Evolutionary conservation across 2,113 vertebrate genomes (phyloP).

Genomic region (Notarius quadriscutis): DNA sequence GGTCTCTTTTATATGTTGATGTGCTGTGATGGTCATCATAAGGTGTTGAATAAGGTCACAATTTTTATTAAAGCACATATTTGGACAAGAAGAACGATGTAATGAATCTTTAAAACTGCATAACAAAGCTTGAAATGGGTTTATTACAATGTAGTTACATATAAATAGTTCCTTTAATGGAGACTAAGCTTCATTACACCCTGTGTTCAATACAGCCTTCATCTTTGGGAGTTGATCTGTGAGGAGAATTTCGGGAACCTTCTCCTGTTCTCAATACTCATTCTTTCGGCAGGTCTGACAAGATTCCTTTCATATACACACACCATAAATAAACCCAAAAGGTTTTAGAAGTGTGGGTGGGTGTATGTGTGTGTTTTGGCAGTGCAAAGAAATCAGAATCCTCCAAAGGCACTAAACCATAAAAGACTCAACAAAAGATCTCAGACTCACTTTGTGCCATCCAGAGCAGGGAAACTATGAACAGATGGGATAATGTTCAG

Average conservation of each 20-base stretch:
- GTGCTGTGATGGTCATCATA: neutral
- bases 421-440: constrained; percentile 8
- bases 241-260: constrained; percentile 42
- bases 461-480: constrained; percentile 10
- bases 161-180: neutral
- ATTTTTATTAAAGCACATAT: neutral
- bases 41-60: neutral
- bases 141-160: constrained; percentile 5
- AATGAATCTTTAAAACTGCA: constrained; percentile 8
- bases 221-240: constrained; percentile 2
- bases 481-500: constrained; percentile 26
- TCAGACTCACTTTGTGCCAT: constrained; percentile 4
- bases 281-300: constrained; percentile 21
- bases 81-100: neutral
- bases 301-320: constrained; percentile 32
- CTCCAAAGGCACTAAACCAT: constrained; percentile 14
- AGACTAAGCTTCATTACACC: neutral
- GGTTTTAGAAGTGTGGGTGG: constrained; percentile 6
- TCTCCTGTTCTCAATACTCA: constrained; percentile 24
- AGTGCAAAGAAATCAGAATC: constrained; percentile 13
- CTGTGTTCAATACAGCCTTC: neutral
- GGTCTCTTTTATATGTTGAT: neutral
- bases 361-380: neutral
- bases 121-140: neutral
- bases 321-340: constrained; percentile 31